Percentiles rank a stretch among this genome's conserved stretches.
These are phyloP conservation scores for Coenonympha arcania DNA, from an alignment of 2,888 invertebrate genomes.

Conservation along the genomic window DNA sequence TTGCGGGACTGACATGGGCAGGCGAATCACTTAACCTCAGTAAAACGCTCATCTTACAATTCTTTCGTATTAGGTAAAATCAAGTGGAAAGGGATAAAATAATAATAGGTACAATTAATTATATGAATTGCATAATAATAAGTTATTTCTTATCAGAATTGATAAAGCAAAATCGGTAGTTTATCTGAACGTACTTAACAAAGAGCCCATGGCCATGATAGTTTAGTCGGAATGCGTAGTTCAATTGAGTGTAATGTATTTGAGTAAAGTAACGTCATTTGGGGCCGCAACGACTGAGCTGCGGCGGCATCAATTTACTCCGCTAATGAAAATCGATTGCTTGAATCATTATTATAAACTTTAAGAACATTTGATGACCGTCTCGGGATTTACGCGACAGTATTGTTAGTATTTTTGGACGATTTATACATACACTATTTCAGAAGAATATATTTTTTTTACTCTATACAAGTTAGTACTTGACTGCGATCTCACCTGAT, in stretches of 20 bases:
- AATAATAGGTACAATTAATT: no score
- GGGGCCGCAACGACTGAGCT: background rate
- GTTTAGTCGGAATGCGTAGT: conserved; percentile 2
- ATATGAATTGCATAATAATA: background rate
- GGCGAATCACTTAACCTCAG: no score
- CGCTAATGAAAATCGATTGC: conserved; percentile 1
- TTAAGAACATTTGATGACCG: background rate
- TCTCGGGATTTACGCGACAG: no score
- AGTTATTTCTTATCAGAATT: background rate
- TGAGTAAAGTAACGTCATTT: conserved; percentile 2
- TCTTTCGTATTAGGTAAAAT: no score
- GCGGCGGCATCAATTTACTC: background rate
- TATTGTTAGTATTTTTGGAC: no score
- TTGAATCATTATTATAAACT: background rate
- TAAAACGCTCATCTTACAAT: no score
- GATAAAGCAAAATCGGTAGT: background rate
- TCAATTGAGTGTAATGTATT: conserved; percentile 6
- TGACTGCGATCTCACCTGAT: no score
- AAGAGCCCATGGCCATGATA: background rate
- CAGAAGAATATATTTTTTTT: no score
- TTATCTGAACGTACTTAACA: background rate
- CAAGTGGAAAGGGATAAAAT: no score
- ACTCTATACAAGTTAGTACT: no score
- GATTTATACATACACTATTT: no score
- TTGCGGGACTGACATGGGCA: no score